Evolutionary conservation across 2,888 invertebrate species (phyloP).

Genomic region (Macroteleia sp.): DNA sequence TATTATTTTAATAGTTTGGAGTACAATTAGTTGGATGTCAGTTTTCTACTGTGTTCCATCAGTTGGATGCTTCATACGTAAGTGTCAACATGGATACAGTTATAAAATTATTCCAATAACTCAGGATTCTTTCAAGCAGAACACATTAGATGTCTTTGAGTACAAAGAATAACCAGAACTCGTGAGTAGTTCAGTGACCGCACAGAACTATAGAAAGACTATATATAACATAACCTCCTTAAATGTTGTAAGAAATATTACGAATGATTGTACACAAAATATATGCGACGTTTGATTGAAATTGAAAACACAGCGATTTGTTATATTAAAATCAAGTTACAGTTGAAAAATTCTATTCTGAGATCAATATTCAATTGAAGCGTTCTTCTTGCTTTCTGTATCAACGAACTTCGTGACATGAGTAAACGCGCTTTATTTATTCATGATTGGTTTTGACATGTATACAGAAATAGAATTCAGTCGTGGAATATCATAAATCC

Average conservation of each 20-base stretch:
- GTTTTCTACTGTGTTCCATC: too few relatives aligned
- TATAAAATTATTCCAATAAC: not conserved
- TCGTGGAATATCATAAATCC: too few relatives aligned
- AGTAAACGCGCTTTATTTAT: too few relatives aligned
- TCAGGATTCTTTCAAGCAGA: constrained; percentile 14
- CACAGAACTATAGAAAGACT: constrained; percentile 21
- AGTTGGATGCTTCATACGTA: not conserved
- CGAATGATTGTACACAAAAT: not conserved
- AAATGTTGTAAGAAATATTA: constrained; percentile 9
- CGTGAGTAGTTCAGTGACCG: constrained; percentile 40
- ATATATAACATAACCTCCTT: constrained; percentile 23
- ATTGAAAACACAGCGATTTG: not conserved
- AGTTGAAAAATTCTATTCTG: not conserved
- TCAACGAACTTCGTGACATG: constrained; percentile 11
- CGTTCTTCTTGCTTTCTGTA: constrained; percentile 7
- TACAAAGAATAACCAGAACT: constrained; percentile 33
- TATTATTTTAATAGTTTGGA: not conserved
- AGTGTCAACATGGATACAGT: not conserved
- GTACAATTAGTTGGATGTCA: constrained; percentile 7
- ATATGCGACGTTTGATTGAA: not conserved
- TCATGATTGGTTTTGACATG: constrained; percentile 11
- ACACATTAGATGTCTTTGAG: constrained; percentile 11
- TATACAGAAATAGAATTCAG: too few relatives aligned
- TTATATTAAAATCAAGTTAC: not conserved
- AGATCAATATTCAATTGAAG: constrained; percentile 20